Evolutionary conservation across 2,888 invertebrate genomes (phyloP), one percentile per base, ranked within the genome.

Genomic region (Mythimna albipuncta): DNA sequence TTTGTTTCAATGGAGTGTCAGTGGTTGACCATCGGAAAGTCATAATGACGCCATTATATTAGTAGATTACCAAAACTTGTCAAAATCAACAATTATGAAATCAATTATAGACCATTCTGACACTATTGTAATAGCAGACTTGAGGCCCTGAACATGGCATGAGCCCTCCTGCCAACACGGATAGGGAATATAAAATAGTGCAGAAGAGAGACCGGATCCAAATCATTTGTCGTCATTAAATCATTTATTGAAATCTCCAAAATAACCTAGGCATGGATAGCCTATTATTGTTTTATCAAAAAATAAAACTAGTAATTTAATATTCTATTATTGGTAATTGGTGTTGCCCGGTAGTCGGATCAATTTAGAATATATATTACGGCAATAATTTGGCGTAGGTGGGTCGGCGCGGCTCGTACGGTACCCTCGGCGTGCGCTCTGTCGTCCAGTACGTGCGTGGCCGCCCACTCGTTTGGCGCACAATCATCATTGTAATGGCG

Each of bases 281-380:
- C 19, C 52, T 59, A 58, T 82, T 70, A 78, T 68, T 65, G 68
- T 83, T 68, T 64, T 65, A 79, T 57, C n/a, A 79, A 70, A 73
- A 82, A 80, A 50, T 55, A 50, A 57, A 72, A 75, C 72, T 52
- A 74, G 71, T 66, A 82, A 69, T 82, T 79, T 55, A 65, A 65
- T 83, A 83, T 81, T 81, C 71, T 73, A 80, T 85, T 76, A 82
- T 75, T 72, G 50, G 76, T 84, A 84, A 85, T 84, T 74, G 80
- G 69, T 71, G 81, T 68, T 69, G 65, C 57, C 84, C 86, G 81
- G 85, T 84, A 86, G 85, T 79, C 72, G 57, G 35, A 64, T 64
- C 80, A 78, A 77, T 79, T 79, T 83, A 41, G 70, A 78, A 75
- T 77, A 71, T 65, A 62, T 74, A 85, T 84, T 80, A 78, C 68